These are phyloP conservation scores for Ceratoteleas bidentatus DNA, from an alignment of 1,140 invertebrate species.

Conservation along the genomic window DNA sequence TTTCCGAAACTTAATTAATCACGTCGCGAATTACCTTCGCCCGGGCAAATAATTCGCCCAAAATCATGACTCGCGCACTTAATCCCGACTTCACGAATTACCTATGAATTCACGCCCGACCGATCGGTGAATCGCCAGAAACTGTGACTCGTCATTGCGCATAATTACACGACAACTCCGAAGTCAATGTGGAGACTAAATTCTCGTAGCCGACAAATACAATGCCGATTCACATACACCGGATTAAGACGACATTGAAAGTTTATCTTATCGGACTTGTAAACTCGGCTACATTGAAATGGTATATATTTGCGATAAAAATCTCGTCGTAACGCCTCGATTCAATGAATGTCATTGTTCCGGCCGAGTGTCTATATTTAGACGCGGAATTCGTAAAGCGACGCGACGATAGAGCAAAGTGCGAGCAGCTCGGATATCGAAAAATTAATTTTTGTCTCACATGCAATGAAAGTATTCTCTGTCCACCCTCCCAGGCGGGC, in stretches of 20 bases:
- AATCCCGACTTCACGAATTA: too few species aligned
- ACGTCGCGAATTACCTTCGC: too few species aligned
- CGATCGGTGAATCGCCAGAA: too few species aligned
- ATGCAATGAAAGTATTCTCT: too few species aligned
- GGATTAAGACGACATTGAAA: slow-evolving; percentile 24
- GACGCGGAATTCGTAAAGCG: neutral
- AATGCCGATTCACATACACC: slow-evolving; percentile 14
- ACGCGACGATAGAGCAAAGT: neutral
- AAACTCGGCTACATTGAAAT: slow-evolving; percentile 7
- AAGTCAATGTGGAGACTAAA: neutral
- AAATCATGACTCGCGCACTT: too few species aligned
- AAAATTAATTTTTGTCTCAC: too few species aligned
- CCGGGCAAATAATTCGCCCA: too few species aligned
- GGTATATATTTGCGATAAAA: slow-evolving; percentile 24
- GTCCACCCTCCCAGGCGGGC: too few species aligned
- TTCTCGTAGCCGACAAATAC: slow-evolving; percentile 1
- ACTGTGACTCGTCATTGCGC: too few species aligned
- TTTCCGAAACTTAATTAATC: too few species aligned
- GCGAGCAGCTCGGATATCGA: neutral
- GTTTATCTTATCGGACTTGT: slow-evolving; percentile 25
- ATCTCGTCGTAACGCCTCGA: neutral
- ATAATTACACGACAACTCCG: neutral
- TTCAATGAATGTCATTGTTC: slow-evolving; percentile 24
- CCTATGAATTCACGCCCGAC: too few species aligned
- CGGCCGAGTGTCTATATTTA: neutral